Percentiles rank a stretch among this genome's conserved stretches.
Evolutionary conservation across 2,113 vertebrate genomes (phyloP).

Genomic region (Otus sunia): DNA sequence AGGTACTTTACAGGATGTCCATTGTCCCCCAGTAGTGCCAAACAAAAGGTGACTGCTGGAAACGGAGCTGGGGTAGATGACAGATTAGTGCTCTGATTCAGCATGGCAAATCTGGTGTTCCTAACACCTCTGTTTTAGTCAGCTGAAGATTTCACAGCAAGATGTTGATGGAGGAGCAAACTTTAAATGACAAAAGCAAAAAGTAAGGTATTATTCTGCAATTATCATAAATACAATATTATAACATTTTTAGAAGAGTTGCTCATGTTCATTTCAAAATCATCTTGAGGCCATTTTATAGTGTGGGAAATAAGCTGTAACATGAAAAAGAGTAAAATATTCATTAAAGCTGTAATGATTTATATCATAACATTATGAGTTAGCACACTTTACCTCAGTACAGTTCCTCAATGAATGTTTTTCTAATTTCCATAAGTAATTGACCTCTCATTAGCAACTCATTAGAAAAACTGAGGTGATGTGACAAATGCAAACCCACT

Average conservation of each 20-base stretch:
- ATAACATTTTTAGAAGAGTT: neutral
- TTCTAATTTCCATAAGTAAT: constrained; percentile 73
- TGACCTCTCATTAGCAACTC: constrained; percentile 71
- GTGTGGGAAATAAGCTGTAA: constrained; percentile 29
- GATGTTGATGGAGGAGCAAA: neutral
- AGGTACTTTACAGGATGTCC: neutral
- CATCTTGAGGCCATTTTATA: neutral
- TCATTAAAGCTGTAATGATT: constrained; percentile 65
- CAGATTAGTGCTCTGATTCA: neutral
- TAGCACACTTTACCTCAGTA: constrained; percentile 42
- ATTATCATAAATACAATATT: neutral
- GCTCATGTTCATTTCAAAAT: neutral
- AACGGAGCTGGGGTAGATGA: neutral
- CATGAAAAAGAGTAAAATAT: constrained; percentile 45
- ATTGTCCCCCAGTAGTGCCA: fast-evolving
- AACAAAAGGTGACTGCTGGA: neutral
- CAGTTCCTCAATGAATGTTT: constrained; percentile 42
- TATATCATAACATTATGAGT: constrained; percentile 52
- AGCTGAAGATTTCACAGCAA: neutral
- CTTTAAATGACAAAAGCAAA: neutral
- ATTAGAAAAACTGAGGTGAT: constrained; percentile 71
- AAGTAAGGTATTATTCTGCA: neutral
- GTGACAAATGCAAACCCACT: constrained; percentile 61
- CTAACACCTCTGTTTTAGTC: neutral
- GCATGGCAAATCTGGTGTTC: neutral